Percentiles rank a stretch among this genome's conserved stretches.
phyloP scores from a whole-genome alignment of 2,113 vertebrate genomes.

The Apus apus region DNA sequence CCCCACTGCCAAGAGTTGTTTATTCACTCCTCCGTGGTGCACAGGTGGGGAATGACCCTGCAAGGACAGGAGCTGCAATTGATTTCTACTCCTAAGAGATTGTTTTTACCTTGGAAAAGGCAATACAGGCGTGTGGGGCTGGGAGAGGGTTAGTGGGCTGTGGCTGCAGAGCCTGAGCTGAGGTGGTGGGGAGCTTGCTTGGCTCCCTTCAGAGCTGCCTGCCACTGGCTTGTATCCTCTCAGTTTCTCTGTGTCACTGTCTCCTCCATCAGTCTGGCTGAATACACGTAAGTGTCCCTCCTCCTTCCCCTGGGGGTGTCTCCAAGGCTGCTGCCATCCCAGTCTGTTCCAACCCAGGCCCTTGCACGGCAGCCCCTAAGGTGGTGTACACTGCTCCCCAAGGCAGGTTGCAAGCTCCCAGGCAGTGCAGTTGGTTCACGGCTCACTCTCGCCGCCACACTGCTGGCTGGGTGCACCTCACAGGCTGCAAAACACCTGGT shows the following conservation, averaged over 20 bases:
- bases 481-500: background rate
- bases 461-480: background rate
- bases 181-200: background rate
- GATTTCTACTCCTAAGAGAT: background rate
- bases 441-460: background rate
- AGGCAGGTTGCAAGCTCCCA: rapidly evolving
- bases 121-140: background rate
- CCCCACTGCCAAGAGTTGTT: background rate
- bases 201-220: background rate
- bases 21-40: rapidly evolving
- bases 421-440: background rate
- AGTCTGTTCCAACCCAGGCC: background rate
- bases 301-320: background rate
- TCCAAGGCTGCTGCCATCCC: background rate
- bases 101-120: background rate
- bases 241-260: background rate
- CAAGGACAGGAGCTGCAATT: background rate
- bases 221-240: background rate
- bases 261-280: background rate
- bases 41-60: background rate
- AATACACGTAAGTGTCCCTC: background rate
- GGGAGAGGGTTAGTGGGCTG: background rate
- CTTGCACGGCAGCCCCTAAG: background rate
- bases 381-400: background rate
- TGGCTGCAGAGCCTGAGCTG: background rate